These are phyloP conservation scores for Plusia festucae DNA, from an alignment of 2,888 invertebrate species.

Conservation along the genomic window DNA sequence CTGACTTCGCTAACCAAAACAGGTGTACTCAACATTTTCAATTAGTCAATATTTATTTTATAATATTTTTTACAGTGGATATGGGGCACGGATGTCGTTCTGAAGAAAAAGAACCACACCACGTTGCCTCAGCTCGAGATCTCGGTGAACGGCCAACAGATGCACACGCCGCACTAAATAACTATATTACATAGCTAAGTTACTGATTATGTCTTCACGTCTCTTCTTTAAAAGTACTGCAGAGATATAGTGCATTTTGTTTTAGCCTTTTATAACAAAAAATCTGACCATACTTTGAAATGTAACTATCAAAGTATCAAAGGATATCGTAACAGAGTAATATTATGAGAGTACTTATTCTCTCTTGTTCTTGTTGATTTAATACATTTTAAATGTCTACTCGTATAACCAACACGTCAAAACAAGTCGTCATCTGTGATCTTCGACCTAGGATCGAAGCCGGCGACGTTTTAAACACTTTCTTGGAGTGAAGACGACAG, in stretches of 20 bases:
- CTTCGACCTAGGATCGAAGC: no score
- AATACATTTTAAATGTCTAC: no score
- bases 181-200: conserved; percentile 42
- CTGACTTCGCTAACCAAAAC: background rate
- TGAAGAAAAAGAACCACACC: conserved; percentile 67
- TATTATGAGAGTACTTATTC: no score
- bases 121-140: conserved; percentile 71
- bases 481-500: no score
- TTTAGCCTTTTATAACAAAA: no score
- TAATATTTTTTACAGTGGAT: conserved; percentile 71
- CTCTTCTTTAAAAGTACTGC: background rate
- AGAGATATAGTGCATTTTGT: background rate
- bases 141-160: conserved; percentile 45
- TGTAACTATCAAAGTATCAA: no score
- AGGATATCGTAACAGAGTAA: no score
- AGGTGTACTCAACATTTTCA: background rate
- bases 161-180: conserved; percentile 17
- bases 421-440: no score
- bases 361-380: no score
- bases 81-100: conserved; percentile 77
- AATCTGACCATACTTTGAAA: background rate
- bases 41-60: background rate
- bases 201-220: conserved; percentile 7
- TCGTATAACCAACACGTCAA: no score
- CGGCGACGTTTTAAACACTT: no score